Conservation (phyloP, 2,797 vertebrate genomes). For the Melanogrammus aeglefinus region DNA sequence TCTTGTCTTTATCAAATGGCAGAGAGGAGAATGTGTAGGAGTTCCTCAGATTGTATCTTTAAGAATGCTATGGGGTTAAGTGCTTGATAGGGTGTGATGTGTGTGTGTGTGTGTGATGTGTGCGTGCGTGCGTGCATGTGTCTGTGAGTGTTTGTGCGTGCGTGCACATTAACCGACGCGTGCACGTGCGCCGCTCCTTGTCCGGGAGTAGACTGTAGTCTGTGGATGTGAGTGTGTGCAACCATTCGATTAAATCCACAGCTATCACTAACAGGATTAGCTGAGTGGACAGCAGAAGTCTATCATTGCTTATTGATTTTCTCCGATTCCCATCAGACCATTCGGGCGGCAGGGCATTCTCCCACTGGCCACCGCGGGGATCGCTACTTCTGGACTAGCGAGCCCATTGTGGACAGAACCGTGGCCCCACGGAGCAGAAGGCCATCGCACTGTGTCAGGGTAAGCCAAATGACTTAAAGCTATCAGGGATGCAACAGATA, state of each 20-base stretch:
- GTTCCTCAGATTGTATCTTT: constrained; percentile 68
- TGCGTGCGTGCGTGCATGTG: constrained; percentile 18
- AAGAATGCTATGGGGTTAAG: constrained; percentile 62
- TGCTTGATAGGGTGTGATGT: constrained; percentile 46
- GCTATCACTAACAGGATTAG: constrained; percentile 75
- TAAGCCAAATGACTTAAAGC: constrained; percentile 74
- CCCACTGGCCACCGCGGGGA: constrained; percentile 60
- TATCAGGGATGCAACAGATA: constrained; percentile 74
- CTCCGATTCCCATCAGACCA: constrained; percentile 72
- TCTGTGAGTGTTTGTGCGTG: constrained; percentile 19
- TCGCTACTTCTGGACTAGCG: constrained; percentile 43
- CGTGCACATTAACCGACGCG: constrained; percentile 65
- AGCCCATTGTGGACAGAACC: constrained; percentile 55
- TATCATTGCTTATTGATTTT: constrained; percentile 80
- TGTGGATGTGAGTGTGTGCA: constrained; percentile 43
- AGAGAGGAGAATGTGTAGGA: constrained; percentile 38
- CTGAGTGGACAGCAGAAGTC: constrained; percentile 75
- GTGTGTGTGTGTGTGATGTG: constrained; percentile 26
- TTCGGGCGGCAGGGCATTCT: constrained; percentile 63
- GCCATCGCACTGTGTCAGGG: constrained; percentile 66
- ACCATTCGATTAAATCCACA: constrained; percentile 73
- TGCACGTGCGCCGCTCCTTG: no score
- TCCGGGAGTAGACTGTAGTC: background rate
- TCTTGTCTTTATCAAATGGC: constrained; percentile 67
- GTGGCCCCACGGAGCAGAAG: constrained; percentile 51